A percentile compares a stretch with the other conserved stretches of the same genome.
phyloP scores from a whole-genome alignment of 2,888 invertebrate species.

The Cantharis rustica region DNA sequence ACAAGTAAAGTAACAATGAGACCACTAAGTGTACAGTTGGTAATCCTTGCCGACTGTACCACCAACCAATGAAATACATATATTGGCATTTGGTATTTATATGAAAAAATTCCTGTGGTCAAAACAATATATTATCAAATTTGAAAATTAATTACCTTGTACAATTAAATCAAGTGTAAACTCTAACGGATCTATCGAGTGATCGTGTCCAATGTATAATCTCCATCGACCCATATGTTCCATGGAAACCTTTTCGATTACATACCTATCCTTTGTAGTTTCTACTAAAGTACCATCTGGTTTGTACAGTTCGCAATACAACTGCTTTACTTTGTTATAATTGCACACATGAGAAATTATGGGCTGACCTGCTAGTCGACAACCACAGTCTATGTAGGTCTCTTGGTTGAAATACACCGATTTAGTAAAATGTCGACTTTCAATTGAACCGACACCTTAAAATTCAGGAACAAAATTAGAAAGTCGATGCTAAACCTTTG shows the following conservation, averaged over 20 bases:
- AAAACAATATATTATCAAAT: too few species aligned
- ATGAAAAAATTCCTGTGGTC: too few species aligned
- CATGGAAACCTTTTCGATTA: conserved; percentile 4
- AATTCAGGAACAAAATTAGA: not conserved
- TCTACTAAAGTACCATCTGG: conserved; percentile 22
- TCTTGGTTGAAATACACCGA: not conserved
- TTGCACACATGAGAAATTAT: not conserved
- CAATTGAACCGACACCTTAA: not conserved
- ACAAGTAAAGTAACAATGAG: too few species aligned
- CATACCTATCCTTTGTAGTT: not conserved
- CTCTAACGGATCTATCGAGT: conserved; percentile 24
- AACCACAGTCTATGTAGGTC: not conserved
- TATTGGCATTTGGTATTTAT: too few species aligned
- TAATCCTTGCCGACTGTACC: too few species aligned
- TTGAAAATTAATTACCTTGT: conserved; percentile 15
- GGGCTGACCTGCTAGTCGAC: not conserved
- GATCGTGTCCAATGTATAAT: conserved; percentile 17
- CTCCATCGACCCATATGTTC: conserved; percentile 30
- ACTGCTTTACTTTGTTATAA: not conserved
- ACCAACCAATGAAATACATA: too few species aligned
- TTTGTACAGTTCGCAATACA: conserved; percentile 30
- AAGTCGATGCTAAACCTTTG: not conserved
- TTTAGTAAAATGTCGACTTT: not conserved
- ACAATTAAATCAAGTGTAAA: conserved; percentile 22
- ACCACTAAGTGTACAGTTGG: too few species aligned